Conservation (phyloP, 2,888 invertebrate species). For the Leucoma salicis region DNA sequence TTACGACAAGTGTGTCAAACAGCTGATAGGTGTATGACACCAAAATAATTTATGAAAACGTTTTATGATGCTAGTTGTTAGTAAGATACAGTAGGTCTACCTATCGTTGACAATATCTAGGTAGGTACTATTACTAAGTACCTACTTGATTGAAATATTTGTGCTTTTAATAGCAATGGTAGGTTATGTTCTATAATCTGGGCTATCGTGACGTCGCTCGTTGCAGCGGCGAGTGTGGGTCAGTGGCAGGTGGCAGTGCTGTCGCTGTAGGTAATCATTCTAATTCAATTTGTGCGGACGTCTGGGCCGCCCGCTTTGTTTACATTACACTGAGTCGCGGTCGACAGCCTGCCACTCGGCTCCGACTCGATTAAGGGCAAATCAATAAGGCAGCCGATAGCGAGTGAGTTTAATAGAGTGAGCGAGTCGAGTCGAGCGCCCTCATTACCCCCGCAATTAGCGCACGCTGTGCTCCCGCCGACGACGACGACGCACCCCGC, state of each 20-base stretch:
- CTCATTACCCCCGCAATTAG: conserved; percentile 83
- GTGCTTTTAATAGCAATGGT: too few species aligned
- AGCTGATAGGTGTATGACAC: too few species aligned
- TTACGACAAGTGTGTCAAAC: too few species aligned
- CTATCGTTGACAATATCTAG: too few species aligned
- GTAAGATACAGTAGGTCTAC: too few species aligned
- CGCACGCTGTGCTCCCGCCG: conserved; percentile 77
- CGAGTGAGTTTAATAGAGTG: conserved; percentile 80
- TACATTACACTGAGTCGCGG: conserved; percentile 60
- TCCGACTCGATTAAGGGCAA: conserved; percentile 76
- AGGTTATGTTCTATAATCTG: too few species aligned
- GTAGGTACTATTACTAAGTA: too few species aligned
- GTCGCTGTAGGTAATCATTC: conserved; percentile 62
- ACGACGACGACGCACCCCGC: conserved; percentile 80
- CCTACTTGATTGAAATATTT: too few species aligned
- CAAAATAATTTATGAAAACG: too few species aligned
- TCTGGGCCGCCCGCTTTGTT: conserved; percentile 60
- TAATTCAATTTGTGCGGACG: conserved; percentile 68
- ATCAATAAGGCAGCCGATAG: conserved; percentile 81
- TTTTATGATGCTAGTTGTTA: too few species aligned
- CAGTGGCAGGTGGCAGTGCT: too few species aligned
- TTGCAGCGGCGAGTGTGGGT: conserved; percentile 23
- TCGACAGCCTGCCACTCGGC: conserved; percentile 52
- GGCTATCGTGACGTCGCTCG: conserved; percentile 12
- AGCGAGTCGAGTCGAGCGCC: conserved; percentile 78